Evolutionary conservation across 1,140 invertebrate species (phyloP), one percentile per base, ranked within the genome.

Genomic region (Agrilus planipennis): DNA sequence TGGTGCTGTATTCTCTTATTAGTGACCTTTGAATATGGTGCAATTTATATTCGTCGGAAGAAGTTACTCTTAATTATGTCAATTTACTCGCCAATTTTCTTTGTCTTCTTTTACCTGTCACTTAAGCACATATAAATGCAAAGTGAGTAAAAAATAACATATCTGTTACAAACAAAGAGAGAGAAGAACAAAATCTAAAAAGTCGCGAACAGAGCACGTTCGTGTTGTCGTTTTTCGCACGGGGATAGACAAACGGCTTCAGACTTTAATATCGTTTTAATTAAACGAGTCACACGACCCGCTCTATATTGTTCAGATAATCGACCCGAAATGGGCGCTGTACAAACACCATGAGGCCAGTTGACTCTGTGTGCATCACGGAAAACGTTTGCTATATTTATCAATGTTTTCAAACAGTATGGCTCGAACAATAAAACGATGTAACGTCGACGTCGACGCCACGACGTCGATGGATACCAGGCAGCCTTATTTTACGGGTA

Each of bases 391-490:
- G 45, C 46, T 41, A 53, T 52, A 59, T 59, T 57, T 57, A 59
- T 59, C 57, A 56, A 49, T 57, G 55, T 59, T 59, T 59, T 52
- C 55, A 57, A 59, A 59, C 55, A 57, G 52, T 54, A n/a, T n/a
- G n/a, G n/a, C n/a, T n/a, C n/a, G n/a, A n/a, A n/a, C n/a, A n/a
- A n/a, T n/a, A n/a, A n/a, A n/a, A n/a, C n/a, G n/a, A n/a, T n/a
- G n/a, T n/a, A n/a, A n/a, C n/a, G n/a, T n/a, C n/a, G 52, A 52
- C 57, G 53, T 51, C 47, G 50, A n/a, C n/a, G n/a, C n/a, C n/a
- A n/a, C n/a, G n/a, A n/a, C n/a, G n/a, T n/a, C n/a, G n/a, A n/a
- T n/a, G n/a, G n/a, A n/a, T n/a, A n/a, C n/a, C n/a, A n/a, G n/a
- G n/a, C n/a, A n/a, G n/a, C n/a, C n/a, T n/a, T n/a, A n/a, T n/a